These are phyloP conservation scores for Hoplostethus mediterraneus DNA, from an alignment of 2,797 vertebrate species.

Conservation along the genomic window DNA sequence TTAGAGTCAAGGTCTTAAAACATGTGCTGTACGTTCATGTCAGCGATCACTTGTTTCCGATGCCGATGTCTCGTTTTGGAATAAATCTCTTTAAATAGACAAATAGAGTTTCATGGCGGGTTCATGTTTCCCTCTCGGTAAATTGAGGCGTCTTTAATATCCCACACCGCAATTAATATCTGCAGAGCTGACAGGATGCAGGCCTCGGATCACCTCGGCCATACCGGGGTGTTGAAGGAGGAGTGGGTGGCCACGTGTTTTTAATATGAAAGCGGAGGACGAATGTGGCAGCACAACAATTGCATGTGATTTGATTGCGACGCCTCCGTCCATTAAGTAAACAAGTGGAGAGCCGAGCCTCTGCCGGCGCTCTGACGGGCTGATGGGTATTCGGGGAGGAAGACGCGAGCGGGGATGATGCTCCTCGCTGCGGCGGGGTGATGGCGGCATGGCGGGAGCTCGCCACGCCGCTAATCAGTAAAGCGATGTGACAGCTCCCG, in stretches of 20 bases:
- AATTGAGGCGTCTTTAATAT: background rate
- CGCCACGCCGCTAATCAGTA: constrained; percentile 54
- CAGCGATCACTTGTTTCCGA: no score
- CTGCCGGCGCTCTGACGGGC: constrained; percentile 5
- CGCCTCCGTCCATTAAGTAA: constrained; percentile 28
- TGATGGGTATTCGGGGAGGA: constrained; percentile 39
- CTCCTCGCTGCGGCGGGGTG: constrained; percentile 12
- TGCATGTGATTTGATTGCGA: constrained; percentile 41
- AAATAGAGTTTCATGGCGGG: background rate
- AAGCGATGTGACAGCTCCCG: constrained; percentile 68
- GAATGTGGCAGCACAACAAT: background rate
- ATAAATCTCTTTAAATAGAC: background rate
- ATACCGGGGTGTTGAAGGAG: background rate
- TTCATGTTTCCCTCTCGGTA: background rate
- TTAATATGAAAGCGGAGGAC: background rate
- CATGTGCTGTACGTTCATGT: no score
- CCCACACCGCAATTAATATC: background rate
- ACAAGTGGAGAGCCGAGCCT: constrained; percentile 5
- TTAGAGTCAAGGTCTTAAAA: no score
- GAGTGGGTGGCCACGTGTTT: background rate
- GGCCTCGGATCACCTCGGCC: background rate
- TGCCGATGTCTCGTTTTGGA: background rate
- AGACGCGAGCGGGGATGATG: constrained; percentile 36
- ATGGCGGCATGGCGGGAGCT: constrained; percentile 44
- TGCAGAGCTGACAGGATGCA: constrained; percentile 5